These are phyloP conservation scores for Eurosta solidaginis DNA, from an alignment of 1,140 invertebrate species.

Conservation along the genomic window DNA sequence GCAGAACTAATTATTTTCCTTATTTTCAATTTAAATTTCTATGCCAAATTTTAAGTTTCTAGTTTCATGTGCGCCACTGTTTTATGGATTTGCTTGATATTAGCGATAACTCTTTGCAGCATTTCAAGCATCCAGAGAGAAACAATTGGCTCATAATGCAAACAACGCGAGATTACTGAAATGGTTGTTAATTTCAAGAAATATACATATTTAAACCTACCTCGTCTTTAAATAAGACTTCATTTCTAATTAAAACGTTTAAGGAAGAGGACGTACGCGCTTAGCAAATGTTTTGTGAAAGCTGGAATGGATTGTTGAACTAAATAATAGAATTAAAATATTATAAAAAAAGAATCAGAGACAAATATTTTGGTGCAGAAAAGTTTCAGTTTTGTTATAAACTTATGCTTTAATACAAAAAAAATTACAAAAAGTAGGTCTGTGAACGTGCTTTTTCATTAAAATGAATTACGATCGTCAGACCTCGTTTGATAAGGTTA, in stretches of 20 bases:
- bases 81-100: background rate
- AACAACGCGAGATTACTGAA: background rate
- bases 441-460: no score
- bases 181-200: background rate
- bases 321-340: no score
- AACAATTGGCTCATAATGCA: background rate
- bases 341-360: no score
- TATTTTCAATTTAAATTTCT: no score
- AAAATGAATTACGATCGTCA: constrained; percentile 52
- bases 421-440: background rate
- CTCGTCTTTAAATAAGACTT: background rate
- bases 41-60: no score
- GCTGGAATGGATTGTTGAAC: no score
- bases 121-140: background rate
- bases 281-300: background rate
- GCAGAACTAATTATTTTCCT: no score
- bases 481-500: constrained; percentile 56
- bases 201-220: constrained; percentile 33
- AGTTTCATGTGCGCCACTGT: background rate
- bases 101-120: constrained; percentile 5
- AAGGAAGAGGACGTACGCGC: background rate
- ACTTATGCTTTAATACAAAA: background rate
- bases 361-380: no score
- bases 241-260: constrained; percentile 10
- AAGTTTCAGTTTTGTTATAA: no score